Evolutionary conservation across 2,113 vertebrate species (phyloP).

Genomic region (Rhinoptilus africanus): DNA sequence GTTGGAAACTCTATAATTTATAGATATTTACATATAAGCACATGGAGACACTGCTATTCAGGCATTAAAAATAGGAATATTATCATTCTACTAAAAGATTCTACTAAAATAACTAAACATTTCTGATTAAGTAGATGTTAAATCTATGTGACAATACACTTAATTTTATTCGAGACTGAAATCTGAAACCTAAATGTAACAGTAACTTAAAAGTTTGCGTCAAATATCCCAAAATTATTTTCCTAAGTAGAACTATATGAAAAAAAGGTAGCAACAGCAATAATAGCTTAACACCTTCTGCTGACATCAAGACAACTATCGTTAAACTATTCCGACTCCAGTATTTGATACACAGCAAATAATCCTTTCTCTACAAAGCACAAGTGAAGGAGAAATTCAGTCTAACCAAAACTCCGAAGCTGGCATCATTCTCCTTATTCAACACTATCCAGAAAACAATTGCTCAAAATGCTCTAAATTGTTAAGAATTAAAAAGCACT

Average conservation of each 20-base stretch:
- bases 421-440: not conserved
- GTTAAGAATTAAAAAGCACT: not conserved
- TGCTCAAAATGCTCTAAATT: not conserved
- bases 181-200: not conserved
- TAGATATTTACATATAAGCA: not conserved
- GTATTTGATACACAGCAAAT: not conserved
- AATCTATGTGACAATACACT: not conserved
- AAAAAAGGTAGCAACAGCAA: not conserved
- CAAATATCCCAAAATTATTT: not conserved
- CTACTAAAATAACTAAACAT: not conserved
- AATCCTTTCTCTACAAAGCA: not conserved
- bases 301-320: not conserved
- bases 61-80: not conserved
- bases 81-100: slow-evolving; percentile 1
- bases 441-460: not conserved
- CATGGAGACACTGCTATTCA: not conserved
- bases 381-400: not conserved
- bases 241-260: not conserved
- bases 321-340: not conserved
- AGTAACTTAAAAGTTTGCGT: not conserved
- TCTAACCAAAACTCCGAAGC: not conserved
- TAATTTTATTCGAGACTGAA: not conserved
- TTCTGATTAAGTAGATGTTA: not conserved
- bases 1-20: not conserved
- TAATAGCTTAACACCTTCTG: not conserved